Evolutionary conservation across 2,113 vertebrate species (phyloP), one percentile per base, ranked within the genome.

Genomic region (Chloropsis hardwickii): DNA sequence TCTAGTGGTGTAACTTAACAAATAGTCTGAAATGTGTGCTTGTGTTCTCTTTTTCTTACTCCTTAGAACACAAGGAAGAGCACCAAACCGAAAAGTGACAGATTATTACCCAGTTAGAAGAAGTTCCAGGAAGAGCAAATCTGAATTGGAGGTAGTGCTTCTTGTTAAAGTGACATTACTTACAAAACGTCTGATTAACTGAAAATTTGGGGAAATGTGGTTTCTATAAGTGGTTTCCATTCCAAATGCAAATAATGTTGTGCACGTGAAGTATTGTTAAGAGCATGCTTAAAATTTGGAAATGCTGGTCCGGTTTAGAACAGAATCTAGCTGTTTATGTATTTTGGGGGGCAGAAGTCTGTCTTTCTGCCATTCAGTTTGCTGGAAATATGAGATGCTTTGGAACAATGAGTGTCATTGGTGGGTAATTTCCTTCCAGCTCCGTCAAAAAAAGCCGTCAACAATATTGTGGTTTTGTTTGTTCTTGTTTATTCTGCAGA

Each of bases 21-120:
- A 82, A 47, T 20, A 47, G 29, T 27, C 51, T 90, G 69, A 85
- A 87, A 21, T 58, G 3, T 19, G 19, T 81, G 33, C 62, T 5
- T n/a, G 24, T 86, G 24, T 71, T 61, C 24, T 87, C n/a, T 45
- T 71, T 60, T 66, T 86, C 57, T 71, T 54, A 22, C 47, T 70
- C 86, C 82, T 67, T 88, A 99, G 99, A 97, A 88, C 81, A 3
- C 98, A 99, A 94, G 98, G 97, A 65, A 98, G 98, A 97, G 72
- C 96, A 20, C 98, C 98, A 90, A 99, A 99, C 95, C 98, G 98
- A 85, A 99, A 99, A 93, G 98, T 99, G 87, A 99, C 99, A 9
- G 99, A 99, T 91, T 99, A 99, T 97, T 99, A 97, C 84, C 99
- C 99, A 2, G 98, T 99, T 35, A 98, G 99, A 90, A 98, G 99